Conservation (phyloP, 2,797 vertebrate genomes). For the Esox lucius region DNA sequence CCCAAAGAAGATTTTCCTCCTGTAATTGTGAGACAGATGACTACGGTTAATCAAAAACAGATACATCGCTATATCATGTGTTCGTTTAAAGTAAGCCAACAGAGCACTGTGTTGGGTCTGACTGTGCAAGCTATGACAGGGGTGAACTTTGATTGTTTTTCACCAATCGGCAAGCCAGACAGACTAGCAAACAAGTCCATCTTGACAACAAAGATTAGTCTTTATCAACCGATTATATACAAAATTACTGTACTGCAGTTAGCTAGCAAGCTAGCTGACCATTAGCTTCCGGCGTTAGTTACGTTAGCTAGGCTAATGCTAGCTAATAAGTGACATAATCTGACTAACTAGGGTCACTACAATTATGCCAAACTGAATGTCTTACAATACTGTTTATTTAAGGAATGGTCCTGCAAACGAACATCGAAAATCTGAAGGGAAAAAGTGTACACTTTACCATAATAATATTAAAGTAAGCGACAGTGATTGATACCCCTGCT, state of each 20-base stretch:
- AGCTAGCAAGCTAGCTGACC: neutral
- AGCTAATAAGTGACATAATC: slow-evolving; percentile 16
- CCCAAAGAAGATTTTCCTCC: slow-evolving; percentile 31
- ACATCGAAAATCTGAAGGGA: neutral
- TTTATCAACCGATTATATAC: neutral
- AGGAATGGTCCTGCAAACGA: neutral
- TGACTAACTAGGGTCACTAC: neutral
- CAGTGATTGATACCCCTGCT: slow-evolving; percentile 38
- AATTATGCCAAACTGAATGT: neutral
- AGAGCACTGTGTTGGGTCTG: neutral
- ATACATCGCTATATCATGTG: neutral
- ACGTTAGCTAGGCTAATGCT: neutral
- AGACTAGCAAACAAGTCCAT: neutral
- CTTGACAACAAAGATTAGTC: neutral
- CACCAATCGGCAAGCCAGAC: neutral
- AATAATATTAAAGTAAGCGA: slow-evolving; percentile 9
- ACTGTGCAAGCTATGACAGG: neutral
- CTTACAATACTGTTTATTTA: neutral
- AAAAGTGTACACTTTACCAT: slow-evolving; percentile 1
- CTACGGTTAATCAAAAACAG: neutral
- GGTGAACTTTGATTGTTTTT: neutral
- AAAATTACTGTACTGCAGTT: neutral
- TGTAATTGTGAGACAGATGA: slow-evolving; percentile 13
- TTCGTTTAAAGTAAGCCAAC: neutral
- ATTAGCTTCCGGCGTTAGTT: neutral